These are phyloP conservation scores for Conger conger DNA, from an alignment of 2,113 vertebrate species.

Conservation along the genomic window DNA sequence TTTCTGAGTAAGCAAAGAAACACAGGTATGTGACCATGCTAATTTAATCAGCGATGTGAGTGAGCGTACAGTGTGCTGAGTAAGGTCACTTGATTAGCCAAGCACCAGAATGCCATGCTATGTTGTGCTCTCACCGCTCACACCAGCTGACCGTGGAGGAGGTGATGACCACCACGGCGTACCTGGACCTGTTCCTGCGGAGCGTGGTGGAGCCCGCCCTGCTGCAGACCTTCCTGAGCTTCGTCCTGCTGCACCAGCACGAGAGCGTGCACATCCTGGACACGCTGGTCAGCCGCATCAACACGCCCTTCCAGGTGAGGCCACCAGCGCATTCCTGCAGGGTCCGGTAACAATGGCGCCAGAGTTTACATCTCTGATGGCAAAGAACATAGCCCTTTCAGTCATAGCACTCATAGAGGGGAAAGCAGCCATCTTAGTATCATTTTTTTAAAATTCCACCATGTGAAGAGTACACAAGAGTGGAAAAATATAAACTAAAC, in stretches of 20 bases:
- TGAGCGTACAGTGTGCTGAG: background rate
- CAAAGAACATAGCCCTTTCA: no score
- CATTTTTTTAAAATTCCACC: no score
- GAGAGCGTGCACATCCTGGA: conserved; percentile 91
- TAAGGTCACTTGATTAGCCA: background rate
- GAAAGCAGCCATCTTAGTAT: no score
- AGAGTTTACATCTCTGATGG: no score
- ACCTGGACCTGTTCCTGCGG: conserved; percentile 91
- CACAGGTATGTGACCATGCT: no score
- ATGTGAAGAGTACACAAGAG: no score
- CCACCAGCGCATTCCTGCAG: background rate
- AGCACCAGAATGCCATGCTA: background rate
- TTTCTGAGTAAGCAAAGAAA: no score
- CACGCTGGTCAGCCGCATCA: conserved; percentile 90
- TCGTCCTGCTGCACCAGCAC: conserved; percentile 86
- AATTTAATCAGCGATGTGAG: no score
- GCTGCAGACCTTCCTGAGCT: conserved; percentile 89
- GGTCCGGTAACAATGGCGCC: no score
- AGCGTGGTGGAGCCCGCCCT: conserved; percentile 84
- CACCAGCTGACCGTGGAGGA: conserved; percentile 89
- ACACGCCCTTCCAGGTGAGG: conserved; percentile 92
- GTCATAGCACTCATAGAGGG: no score
- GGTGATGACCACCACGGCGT: conserved; percentile 93
- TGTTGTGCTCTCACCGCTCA: conserved; percentile 9
- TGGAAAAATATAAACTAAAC: no score